Base-by-base conservation (phyloP, 2,888 invertebrate species). In the Molorchus minor region DNA sequence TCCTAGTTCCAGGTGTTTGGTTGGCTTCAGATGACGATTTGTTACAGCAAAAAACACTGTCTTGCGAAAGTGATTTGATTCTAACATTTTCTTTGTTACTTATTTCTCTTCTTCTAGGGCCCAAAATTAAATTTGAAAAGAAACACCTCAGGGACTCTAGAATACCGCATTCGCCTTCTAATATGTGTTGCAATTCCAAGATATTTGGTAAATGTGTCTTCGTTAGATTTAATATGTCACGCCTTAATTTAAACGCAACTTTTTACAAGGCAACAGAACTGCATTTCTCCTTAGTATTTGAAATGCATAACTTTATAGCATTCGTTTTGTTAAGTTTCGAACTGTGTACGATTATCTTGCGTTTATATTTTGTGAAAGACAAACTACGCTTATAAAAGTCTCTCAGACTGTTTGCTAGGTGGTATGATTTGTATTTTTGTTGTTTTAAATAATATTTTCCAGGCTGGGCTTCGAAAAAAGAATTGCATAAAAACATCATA, bases 1-100 rank as follows among this genome's bases (percentile, higher is more conserved):
- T 10, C 57, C 60, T 4, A 65, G 20, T n/a, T 38, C 55, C n/a
- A 65, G 10, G 46, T 63, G 62, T 54, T 65, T 65, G n/a, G 45
- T 21, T 7, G 57, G 44, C 54, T 62, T 62, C 3, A 62, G 17
- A 43, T 17, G 51, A 13, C 58, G 61, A 21, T 54, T 64, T 8
- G 58, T 45, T 17, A 56, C 59, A 10, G 40, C 40, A 40, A n/a
- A n/a, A n/a, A n/a, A n/a, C n/a, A n/a, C n/a, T n/a, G n/a, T n/a
- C n/a, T n/a, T n/a, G n/a, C n/a, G n/a, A n/a, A n/a, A n/a, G n/a
- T n/a, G n/a, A n/a, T n/a, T n/a, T n/a, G n/a, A n/a, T n/a, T n/a
- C n/a, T n/a, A n/a, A n/a, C n/a, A n/a, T n/a, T n/a, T n/a, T n/a
- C n/a, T n/a, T n/a, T n/a, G n/a, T n/a, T n/a, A n/a, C n/a, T n/a